Evolutionary conservation across 2,797 vertebrate species (phyloP), one percentile per base, ranked within the genome.

Genomic region (Microctenopoma lineatum): DNA sequence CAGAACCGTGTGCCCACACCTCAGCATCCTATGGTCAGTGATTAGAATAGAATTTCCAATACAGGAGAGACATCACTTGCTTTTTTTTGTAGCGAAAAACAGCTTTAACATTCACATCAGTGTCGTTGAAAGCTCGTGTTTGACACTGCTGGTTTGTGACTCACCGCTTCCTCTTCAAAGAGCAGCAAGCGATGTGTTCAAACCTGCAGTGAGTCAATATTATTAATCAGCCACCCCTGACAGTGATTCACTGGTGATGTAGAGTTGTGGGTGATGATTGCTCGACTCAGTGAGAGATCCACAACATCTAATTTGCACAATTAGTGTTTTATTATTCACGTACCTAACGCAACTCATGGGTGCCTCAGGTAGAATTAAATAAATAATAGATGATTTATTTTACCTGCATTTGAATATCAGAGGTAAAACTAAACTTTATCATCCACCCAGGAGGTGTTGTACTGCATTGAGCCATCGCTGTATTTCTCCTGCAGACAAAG

Each of bases 401-500:
- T 10, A 2, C 15, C 27, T 39, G 26, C 2, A 9, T 75, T 76
- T 39, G 29, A 81, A 50, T 59, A 42, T 5, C 2, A 41, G 18
- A 36, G 15, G 8, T 9, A 62, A 16, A 41, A 62, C 13, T 42
- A 44, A 52, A 67, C 54, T 78, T 83, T 75, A 67, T 51, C 73
- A 76, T 86, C 70, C 76, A 55, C 80, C 80, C 55, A 62, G 36
- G 38, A 62, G 54, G 51, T 60, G 34, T 60, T 39, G n/a, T 8
- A 34, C 32, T 34, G 32, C 29, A 26, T 59, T 72, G 61, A 39
- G 50, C 39, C 50, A 60, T 48, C 52, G 64, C 58, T 73, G 70
- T 70, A 64, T 88, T 83, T 77, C 70, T 83, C 81, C 77, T 81
- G 70, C 79, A 85, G 89, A 89, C 84, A 81, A 79, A 85, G 70